phyloP scores from a whole-genome alignment of 2,888 invertebrate species.

The Tuberolachnus salignus region DNA sequence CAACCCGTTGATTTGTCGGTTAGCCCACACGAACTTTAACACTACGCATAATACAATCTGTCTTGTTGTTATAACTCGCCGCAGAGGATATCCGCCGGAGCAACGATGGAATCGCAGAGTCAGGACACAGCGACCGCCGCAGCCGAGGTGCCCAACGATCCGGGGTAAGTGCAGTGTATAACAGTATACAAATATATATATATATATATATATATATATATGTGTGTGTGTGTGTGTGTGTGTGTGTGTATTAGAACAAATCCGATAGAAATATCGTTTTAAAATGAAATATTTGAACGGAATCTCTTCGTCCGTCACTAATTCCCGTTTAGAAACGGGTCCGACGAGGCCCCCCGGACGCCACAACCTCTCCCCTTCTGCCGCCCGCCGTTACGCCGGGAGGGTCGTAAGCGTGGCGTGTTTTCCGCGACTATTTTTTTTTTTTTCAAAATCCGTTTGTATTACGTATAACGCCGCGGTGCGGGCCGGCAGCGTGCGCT shows the following conservation, averaged over 20 bases:
- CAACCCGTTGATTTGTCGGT: not conserved
- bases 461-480: too few relatives aligned
- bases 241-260: too few relatives aligned
- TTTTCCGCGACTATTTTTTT: too few relatives aligned
- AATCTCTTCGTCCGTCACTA: not conserved
- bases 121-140: conserved; percentile 80
- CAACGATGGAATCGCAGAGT: conserved; percentile 74
- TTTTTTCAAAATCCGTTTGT: too few relatives aligned
- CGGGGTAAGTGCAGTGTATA: conserved; percentile 58
- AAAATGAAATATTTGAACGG: too few relatives aligned
- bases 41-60: too few relatives aligned
- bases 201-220: too few relatives aligned
- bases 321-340: conserved; percentile 33
- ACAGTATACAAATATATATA: not conserved
- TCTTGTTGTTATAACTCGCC: not conserved
- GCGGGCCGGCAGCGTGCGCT: too few relatives aligned
- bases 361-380: not conserved
- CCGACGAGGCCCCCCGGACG: not conserved
- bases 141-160: conserved; percentile 86
- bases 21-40: too few relatives aligned
- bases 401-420: too few relatives aligned
- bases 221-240: too few relatives aligned
- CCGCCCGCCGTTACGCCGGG: not conserved
- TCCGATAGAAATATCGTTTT: too few relatives aligned
- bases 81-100: not conserved